Evolutionary conservation across 2,797 vertebrate genomes (phyloP).

Genomic region (Gambelia wislizenii): DNA sequence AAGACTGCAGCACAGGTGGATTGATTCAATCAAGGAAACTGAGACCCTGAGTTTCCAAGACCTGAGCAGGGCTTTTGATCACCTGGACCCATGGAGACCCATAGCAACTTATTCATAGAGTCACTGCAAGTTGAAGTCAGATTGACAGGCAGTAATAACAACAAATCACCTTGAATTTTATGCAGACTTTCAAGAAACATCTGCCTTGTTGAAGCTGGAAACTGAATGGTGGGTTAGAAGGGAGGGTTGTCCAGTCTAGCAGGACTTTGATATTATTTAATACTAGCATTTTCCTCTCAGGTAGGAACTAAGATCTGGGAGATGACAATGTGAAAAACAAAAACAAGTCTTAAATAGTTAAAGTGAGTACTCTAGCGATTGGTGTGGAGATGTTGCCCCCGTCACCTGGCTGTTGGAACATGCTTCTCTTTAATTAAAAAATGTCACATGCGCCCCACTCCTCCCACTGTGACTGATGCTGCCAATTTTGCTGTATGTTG

Average conservation of each 20-base stretch:
- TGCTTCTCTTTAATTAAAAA: slow-evolving; percentile 76
- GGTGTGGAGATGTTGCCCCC: slow-evolving; percentile 39
- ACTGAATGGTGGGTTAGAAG: too few species aligned
- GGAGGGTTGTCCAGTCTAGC: neutral
- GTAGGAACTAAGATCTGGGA: neutral
- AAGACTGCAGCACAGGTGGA: too few species aligned
- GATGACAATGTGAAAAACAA: neutral
- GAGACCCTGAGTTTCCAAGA: too few species aligned
- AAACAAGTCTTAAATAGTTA: neutral
- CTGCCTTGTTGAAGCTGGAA: neutral
- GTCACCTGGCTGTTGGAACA: slow-evolving; percentile 65
- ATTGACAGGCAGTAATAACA: too few species aligned
- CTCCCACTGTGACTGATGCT: slow-evolving; percentile 62
- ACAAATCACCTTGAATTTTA: neutral
- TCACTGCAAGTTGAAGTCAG: too few species aligned
- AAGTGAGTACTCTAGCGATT: accelerated
- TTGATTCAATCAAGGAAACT: too few species aligned
- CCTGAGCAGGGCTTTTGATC: too few species aligned
- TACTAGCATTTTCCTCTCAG: slow-evolving; percentile 2
- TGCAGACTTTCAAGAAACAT: too few species aligned
- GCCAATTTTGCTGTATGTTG: slow-evolving; percentile 67
- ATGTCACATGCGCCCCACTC: slow-evolving; percentile 66
- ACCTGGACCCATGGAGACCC: too few species aligned
- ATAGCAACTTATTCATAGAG: too few species aligned
- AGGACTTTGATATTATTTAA: neutral